Base-by-base conservation (phyloP, 2,888 invertebrate species). In the Scaptomyza cyrtandrae region DNA sequence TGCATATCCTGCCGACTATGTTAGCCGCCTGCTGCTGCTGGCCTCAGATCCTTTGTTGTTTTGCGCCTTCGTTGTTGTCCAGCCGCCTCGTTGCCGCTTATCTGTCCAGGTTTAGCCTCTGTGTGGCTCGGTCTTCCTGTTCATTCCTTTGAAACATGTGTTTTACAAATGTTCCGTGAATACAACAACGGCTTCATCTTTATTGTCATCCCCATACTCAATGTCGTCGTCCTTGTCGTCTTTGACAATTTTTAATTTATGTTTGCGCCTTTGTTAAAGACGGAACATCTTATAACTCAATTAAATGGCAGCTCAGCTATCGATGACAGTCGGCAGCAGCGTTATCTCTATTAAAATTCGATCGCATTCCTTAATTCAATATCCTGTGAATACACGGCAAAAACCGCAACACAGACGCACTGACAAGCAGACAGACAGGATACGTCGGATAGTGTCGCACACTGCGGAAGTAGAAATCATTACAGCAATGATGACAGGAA, bases 1-100 rank as follows among this genome's bases (percentile, higher is more conserved):
- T 88, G 89, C 90, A 89, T 90, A 89, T 90, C 90, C 89, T 89
- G 86, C 88, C 86, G 57, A 58, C 75, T 72, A 37, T 61, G 50
- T 59, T 57, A 43, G 14, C 74, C 67, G 87, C 75, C 82, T 78
- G 80, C 63, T 61, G 61, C 39, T 61, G 81, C 74, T 78, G 70
- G 71, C 78, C 73, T 72, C 57, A 72, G 75, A 68, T 78, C 79
- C 82, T 86, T 88, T 88, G 84, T 80, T 64, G 54, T 50, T 64
- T 45, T 60, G 75, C 64, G 72, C 59, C 71, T 6, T n/a, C 37
- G 2, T 10, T 50, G 50, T 44, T 57, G 77, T 52, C 64, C 78
- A 58, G 60, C 61, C 52, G 57, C 44, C 29, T 37, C 46, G 19
- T 16, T 33, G 31, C 60, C 60, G 63, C 73, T 87, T 80, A 74